phyloP scores from a whole-genome alignment of 2,113 vertebrate genomes.

The Eurystomus gularis region DNA sequence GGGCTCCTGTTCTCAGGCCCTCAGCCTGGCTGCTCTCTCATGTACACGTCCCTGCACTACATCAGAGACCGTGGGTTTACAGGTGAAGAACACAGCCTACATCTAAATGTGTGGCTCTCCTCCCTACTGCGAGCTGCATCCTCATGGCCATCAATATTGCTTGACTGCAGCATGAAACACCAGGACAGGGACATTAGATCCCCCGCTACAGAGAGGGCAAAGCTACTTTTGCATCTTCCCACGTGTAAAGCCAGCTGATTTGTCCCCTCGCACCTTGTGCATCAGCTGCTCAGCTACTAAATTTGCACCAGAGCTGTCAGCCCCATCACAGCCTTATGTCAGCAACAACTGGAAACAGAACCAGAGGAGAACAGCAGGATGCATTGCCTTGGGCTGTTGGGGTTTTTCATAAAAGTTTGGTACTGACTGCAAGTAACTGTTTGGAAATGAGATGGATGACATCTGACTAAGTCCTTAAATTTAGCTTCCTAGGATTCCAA shows the following conservation, averaged over 20 bases:
- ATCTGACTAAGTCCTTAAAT: neutral
- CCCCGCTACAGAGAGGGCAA: neutral
- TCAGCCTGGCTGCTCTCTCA: neutral
- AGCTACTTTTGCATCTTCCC: neutral
- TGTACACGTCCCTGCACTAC: neutral
- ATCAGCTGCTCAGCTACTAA: neutral
- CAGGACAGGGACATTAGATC: neutral
- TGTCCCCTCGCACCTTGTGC: neutral
- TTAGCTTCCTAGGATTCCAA: neutral
- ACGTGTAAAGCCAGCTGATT: accelerated
- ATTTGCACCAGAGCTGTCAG: neutral
- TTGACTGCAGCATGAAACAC: neutral
- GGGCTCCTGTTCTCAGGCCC: neutral
- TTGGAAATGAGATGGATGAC: neutral
- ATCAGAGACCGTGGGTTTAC: neutral
- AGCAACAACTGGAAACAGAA: neutral
- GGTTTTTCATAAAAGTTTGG: neutral
- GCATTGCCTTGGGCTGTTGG: neutral
- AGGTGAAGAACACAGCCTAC: neutral
- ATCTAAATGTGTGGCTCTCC: neutral
- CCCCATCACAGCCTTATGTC: neutral
- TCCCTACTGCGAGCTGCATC: accelerated
- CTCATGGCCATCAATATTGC: neutral
- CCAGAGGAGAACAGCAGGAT: neutral
- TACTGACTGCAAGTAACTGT: neutral